Evolutionary conservation across 2,888 invertebrate genomes (phyloP), one percentile per base, ranked within the genome.

Genomic region (Suillia variegata): DNA sequence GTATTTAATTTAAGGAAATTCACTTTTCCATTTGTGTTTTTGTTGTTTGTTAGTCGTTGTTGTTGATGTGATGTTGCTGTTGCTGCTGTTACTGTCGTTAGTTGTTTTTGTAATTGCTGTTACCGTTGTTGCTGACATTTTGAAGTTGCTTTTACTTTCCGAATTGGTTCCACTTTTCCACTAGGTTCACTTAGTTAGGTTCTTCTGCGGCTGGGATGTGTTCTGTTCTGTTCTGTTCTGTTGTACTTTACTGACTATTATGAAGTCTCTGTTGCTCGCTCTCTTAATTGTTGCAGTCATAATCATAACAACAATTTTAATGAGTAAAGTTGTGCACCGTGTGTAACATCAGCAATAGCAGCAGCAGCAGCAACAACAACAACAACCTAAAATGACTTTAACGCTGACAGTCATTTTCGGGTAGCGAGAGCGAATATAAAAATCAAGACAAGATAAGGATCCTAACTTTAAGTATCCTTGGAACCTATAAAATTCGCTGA

Each of bases 291-390:
- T 48, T 55, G 48, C 55, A 33, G 48, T 21, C 55, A 55, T 55
- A 55, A 48, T 55, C 48, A 55, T 55, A 42, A 54, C 54, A 42
- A 54, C 45, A 54, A 54, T 54, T 54, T 54, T 54, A 54, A 54
- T 54, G 54, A 22, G 45, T 54, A 54, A 54, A 54, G 54, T 54
- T 54, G 24, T 54, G 18, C 18, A 47, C 38, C 24, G 38, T 38
- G 22, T 38, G 22, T 45, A n/a, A 18, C 26, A 31, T 20, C 47
- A 45, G 3, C 21, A 20, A 47, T 13, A 47, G 10, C n/a, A 18
- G 10, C 20, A 47, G n/a, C 18, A 6, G 24, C 22, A 54, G 12
- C 38, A 38, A 38, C n/a, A 13, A 38, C 38, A 38, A 13, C n/a
- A 5, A 38, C n/a, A n/a, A 38, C 6, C 6, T 38, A 38, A 12